Evolutionary conservation across 2,888 invertebrate genomes (phyloP).

Genomic region (Aspidiotus destructor): DNA sequence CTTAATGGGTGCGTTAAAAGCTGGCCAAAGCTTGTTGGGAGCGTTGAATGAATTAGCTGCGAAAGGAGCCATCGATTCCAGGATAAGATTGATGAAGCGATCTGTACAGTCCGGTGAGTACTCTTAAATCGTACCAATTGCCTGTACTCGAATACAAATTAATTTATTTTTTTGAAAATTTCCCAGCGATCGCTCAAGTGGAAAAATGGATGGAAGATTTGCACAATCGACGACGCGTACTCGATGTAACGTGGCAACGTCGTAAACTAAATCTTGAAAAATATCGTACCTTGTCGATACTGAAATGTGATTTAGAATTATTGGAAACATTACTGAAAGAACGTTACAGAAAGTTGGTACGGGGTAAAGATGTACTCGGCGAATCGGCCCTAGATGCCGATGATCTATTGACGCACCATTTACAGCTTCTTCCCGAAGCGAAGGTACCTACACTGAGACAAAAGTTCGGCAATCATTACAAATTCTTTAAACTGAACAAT

Average conservation of each 20-base stretch:
- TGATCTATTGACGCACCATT: conserved; percentile 57
- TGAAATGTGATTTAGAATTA: conserved; percentile 60
- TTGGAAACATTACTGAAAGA: conserved; percentile 52
- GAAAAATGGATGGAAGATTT: conserved; percentile 65
- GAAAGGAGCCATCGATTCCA: conserved; percentile 64
- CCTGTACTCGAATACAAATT: neutral
- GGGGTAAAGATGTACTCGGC: conserved; percentile 55
- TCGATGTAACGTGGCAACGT: conserved; percentile 59
- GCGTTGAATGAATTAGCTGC: conserved; percentile 63
- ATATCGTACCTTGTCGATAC: conserved; percentile 60
- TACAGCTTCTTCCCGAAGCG: conserved; percentile 59
- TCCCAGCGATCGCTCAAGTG: conserved; percentile 56
- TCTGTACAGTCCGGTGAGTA: conserved; percentile 47
- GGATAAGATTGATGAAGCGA: conserved; percentile 53
- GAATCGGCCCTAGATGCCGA: conserved; percentile 61
- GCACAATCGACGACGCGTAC: conserved; percentile 60
- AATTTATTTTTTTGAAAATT: neutral
- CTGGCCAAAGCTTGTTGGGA: conserved; percentile 65
- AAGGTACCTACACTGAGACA: conserved; percentile 44
- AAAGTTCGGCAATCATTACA: too few species aligned
- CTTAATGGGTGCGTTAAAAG: conserved; percentile 68
- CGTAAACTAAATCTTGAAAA: conserved; percentile 68
- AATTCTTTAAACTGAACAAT: too few species aligned
- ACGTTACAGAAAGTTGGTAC: conserved; percentile 48
- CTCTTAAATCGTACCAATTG: neutral